These are phyloP conservation scores for Acrocyrtus sp. DNA, from an alignment of 2,888 invertebrate genomes.

Conservation along the genomic window DNA sequence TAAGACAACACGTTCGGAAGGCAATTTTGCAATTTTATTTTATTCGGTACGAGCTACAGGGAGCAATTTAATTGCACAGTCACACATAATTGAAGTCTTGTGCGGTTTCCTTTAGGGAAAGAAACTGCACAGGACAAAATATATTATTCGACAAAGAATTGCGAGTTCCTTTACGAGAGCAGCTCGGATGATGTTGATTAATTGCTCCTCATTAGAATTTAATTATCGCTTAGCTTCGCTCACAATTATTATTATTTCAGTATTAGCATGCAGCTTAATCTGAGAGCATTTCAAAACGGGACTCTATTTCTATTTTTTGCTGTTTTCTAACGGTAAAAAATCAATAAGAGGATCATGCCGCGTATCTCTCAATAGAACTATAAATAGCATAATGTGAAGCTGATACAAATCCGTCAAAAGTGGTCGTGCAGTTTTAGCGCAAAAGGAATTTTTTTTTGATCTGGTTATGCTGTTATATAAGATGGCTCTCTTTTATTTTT, in stretches of 20 bases:
- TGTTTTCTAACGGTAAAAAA: neutral
- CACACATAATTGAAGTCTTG: no score
- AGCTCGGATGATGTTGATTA: no score
- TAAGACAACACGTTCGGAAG: no score
- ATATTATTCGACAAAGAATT: no score
- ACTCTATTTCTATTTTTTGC: neutral
- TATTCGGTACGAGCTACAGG: no score
- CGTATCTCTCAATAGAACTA: neutral
- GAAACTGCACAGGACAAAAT: no score
- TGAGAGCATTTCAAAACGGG: neutral
- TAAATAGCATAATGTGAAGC: conserved; percentile 19
- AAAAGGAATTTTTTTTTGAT: neutral
- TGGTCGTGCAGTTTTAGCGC: neutral
- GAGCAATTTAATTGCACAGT: no score
- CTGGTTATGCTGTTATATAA: neutral
- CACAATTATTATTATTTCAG: neutral
- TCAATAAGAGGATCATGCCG: neutral
- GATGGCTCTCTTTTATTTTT: conserved; percentile 27
- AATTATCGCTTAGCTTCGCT: conserved; percentile 25
- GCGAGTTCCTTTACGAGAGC: no score
- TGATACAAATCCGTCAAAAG: conserved; percentile 34
- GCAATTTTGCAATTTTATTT: no score
- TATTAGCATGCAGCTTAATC: neutral
- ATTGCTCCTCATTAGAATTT: conserved; percentile 45
- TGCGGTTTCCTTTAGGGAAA: no score